These are phyloP conservation scores for Bradypodion pumilum DNA, from an alignment of 2,797 vertebrate species.

Conservation along the genomic window DNA sequence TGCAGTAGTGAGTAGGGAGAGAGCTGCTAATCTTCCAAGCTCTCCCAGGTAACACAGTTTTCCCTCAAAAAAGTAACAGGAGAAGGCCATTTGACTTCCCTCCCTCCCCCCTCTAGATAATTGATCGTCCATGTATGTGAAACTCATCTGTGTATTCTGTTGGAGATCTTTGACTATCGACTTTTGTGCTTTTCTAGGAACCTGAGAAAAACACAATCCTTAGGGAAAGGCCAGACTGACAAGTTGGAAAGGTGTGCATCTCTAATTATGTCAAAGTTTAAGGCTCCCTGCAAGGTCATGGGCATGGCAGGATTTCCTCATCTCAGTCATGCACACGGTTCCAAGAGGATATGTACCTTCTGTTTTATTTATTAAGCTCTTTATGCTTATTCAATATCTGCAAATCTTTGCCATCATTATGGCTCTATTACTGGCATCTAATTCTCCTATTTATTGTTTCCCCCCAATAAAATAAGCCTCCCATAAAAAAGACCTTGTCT, in stretches of 20 bases:
- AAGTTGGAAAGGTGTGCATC: slow-evolving; percentile 4
- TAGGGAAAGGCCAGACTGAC: slow-evolving; percentile 32
- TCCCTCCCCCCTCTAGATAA: not conserved
- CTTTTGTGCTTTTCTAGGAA: slow-evolving; percentile 12
- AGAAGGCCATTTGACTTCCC: slow-evolving; percentile 25
- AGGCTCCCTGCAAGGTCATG: slow-evolving; percentile 48
- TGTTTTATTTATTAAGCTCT: slow-evolving; percentile 38
- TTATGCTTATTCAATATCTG: slow-evolving; percentile 20
- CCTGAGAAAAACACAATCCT: slow-evolving; percentile 21
- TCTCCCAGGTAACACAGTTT: not conserved
- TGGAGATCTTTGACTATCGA: slow-evolving; percentile 32
- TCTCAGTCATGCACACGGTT: slow-evolving; percentile 46
- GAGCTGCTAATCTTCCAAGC: not conserved
- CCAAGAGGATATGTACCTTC: slow-evolving; percentile 30
- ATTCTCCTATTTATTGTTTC: slow-evolving; percentile 21
- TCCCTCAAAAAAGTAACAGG: slow-evolving; percentile 2
- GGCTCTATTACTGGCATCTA: slow-evolving; percentile 24
- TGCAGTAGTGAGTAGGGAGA: not conserved
- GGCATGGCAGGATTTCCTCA: slow-evolving; percentile 37
- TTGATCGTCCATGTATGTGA: slow-evolving; percentile 17
- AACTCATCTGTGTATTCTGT: slow-evolving; percentile 29
- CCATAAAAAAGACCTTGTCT: slow-evolving; percentile 3
- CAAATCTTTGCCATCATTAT: slow-evolving; percentile 15
- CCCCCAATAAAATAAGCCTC: slow-evolving; percentile 12
- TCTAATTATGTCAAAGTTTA: slow-evolving; percentile 38